phyloP scores from a whole-genome alignment of 2,888 invertebrate genomes.

The Phorcus lineatus region DNA sequence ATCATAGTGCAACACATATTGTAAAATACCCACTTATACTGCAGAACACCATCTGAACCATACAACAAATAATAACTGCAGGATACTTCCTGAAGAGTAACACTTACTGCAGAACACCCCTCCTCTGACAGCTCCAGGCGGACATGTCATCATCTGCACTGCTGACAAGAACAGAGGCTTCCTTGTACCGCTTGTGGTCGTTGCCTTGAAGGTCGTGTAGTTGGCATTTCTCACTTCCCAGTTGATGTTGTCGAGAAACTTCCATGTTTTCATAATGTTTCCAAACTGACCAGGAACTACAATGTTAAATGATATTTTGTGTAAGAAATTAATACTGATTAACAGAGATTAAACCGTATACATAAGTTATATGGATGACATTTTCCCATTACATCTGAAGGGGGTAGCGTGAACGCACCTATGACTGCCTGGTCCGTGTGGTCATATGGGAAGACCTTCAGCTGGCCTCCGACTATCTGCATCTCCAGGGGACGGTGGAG shows the following conservation, averaged over 20 bases:
- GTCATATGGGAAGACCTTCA: background rate
- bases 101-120: constrained; percentile 11
- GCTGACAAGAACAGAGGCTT: background rate
- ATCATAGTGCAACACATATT: too few relatives aligned
- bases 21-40: too few relatives aligned
- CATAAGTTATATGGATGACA: background rate
- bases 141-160: background rate
- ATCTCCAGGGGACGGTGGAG: background rate
- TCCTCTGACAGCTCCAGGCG: background rate
- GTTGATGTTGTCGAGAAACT: background rate
- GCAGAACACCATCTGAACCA: too few relatives aligned
- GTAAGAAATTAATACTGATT: background rate
- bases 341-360: background rate
- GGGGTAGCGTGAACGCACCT: background rate
- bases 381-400: too few relatives aligned
- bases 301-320: background rate
- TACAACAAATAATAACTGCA: too few relatives aligned
- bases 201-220: background rate
- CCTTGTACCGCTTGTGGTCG: background rate
- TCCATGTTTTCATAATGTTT: background rate
- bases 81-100: too few relatives aligned
- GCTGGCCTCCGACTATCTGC: background rate
- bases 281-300: constrained; percentile 11
- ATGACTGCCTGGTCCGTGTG: background rate
- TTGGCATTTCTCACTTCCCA: background rate